Base-by-base conservation (phyloP, 2,888 invertebrate species). In the Andrena hattorfiana region DNA sequence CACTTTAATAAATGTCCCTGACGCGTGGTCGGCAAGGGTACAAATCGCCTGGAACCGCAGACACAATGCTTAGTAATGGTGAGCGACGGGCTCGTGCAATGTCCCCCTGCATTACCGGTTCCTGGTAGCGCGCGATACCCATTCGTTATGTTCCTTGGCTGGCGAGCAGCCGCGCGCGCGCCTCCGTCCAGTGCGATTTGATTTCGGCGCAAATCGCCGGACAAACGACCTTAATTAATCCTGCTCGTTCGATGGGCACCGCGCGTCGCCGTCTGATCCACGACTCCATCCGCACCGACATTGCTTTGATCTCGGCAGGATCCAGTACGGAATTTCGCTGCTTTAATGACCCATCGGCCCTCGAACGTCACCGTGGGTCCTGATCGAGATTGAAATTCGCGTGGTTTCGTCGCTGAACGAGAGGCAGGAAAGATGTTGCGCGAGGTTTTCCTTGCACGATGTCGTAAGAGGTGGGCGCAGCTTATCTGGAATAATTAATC, bases 221-320 rank as follows among this genome's bases (percentile, higher is more conserved):
- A 92, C 93, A 93, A 93, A 93, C 92, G 92, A 92, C 89, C 89
- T 92, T 91, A 91, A 93, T 93, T 93, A 92, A 92, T 92, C 90
- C 88, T 75, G 74, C 78, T 77, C 84, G 73, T 83, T 77, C 70
- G 51, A 23, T 32, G 20, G 26, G 8, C 69, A 20, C 48, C 20
- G 23, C 42, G 49, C 54, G 48, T 32, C 56, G 73, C 84, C 84
- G 77, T 81, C 80, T 85, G 81, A 81, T 80, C 60, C 80, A 66
- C 82, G 68, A 64, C 81, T 67, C 80, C 69, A 83, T 85, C 71
- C 66, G 69, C 63, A 77, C 63, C 77, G 68, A 77, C 74, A 30
- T 77, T 28, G 69, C 64, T 72, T 76, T 76, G 75, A 70, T 81
- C 73, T 56, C 51, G 49, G 0, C 20, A 35, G 30, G 56, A 70